Conservation (phyloP, 2,113 vertebrate species). For the Chaenogobius annularis region DNA sequence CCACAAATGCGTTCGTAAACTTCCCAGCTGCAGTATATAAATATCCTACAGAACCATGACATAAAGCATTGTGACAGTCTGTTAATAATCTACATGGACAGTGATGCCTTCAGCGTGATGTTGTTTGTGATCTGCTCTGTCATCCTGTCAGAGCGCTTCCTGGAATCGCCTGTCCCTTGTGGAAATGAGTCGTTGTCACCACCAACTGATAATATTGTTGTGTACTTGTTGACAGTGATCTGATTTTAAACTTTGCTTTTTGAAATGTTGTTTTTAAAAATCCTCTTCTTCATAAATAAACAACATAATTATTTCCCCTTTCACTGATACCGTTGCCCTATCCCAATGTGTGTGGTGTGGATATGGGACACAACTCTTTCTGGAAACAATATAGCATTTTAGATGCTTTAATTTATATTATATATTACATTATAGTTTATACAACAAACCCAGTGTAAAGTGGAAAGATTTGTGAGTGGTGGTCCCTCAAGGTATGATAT, state of each 20-base stretch:
- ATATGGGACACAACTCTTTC: too few species aligned
- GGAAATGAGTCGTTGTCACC: slow-evolving; percentile 14
- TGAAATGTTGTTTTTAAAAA: not conserved
- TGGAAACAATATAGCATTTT: too few species aligned
- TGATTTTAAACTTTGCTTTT: not conserved
- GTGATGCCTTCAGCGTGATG: slow-evolving; percentile 35
- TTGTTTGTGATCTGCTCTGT: slow-evolving; percentile 45
- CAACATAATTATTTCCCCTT: not conserved
- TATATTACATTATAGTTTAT: too few species aligned
- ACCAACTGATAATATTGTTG: not conserved
- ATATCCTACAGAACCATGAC: not conserved
- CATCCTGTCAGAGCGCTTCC: slow-evolving; percentile 52
- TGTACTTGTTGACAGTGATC: not conserved
- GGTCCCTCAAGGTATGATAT: not conserved
- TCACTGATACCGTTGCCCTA: too few species aligned
- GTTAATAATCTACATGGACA: slow-evolving; percentile 27
- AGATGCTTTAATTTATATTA: too few species aligned
- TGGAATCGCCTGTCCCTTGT: slow-evolving; percentile 42
- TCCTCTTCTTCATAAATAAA: not conserved
- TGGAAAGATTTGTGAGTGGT: not conserved
- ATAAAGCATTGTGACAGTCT: slow-evolving; percentile 28
- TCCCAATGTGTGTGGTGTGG: too few species aligned
- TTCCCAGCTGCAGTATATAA: not conserved
- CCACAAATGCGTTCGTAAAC: not conserved
- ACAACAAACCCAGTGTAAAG: too few species aligned